These are phyloP conservation scores for Apocrypta bakeri DNA, from an alignment of 1,140 invertebrate genomes.

Conservation along the genomic window DNA sequence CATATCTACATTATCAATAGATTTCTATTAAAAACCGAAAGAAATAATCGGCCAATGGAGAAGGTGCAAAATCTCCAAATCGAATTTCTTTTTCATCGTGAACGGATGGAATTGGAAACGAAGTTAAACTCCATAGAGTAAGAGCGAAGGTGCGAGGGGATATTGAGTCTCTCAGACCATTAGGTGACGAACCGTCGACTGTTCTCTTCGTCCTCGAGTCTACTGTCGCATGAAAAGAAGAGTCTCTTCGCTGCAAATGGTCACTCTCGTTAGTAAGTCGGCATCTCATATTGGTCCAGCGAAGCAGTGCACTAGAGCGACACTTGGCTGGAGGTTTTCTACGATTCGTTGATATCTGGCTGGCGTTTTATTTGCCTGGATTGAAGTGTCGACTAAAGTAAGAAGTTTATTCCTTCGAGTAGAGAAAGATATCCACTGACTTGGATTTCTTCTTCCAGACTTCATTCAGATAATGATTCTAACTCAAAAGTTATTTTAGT, in stretches of 20 bases:
- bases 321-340: not conserved
- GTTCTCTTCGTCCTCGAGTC: conserved; percentile 6
- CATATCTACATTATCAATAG: not conserved
- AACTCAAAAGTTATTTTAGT: too few relatives aligned
- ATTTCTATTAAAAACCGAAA: not conserved
- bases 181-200: conserved; percentile 9
- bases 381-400: not conserved
- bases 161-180: conserved; percentile 10
- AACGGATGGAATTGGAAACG: conserved; percentile 17
- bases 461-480: not conserved
- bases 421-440: too few relatives aligned
- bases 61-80: not conserved
- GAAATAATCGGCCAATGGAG: not conserved
- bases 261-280: conserved; percentile 21
- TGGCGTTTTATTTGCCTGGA: too few relatives aligned
- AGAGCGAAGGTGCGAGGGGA: not conserved
- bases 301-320: not conserved
- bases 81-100: conserved; percentile 24
- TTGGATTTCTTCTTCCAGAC: too few relatives aligned
- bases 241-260: not conserved
- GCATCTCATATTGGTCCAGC: not conserved
- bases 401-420: not conserved
- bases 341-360: not conserved
- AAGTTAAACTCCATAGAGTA: conserved; percentile 14
- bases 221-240: not conserved